phyloP scores from a whole-genome alignment of 2,888 invertebrate genomes.

The Trachelus iudaicus region DNA sequence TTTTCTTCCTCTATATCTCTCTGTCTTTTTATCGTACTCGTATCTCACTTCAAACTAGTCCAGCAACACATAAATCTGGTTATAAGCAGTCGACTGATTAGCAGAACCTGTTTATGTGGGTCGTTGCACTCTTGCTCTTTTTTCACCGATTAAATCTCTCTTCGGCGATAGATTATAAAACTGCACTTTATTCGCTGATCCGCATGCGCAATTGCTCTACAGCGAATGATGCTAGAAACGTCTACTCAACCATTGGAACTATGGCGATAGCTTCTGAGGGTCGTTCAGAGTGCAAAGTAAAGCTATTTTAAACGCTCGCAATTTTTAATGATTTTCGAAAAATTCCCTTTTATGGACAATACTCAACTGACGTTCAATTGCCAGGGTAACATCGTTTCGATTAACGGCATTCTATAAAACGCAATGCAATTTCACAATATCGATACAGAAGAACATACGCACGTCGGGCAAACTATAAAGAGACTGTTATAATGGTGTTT shows the following conservation, averaged over 20 bases:
- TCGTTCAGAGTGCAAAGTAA: neutral
- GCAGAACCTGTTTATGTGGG: conserved; percentile 43
- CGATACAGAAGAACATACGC: neutral
- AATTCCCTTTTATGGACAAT: neutral
- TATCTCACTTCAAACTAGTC: neutral
- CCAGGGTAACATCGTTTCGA: neutral
- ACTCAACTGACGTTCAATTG: neutral
- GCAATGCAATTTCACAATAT: neutral
- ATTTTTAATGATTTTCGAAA: neutral
- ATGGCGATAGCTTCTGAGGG: neutral
- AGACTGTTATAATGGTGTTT: neutral
- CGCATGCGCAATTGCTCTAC: neutral
- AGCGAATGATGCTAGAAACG: neutral
- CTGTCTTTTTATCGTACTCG: neutral
- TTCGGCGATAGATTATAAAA: conserved; percentile 25
- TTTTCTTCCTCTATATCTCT: neutral
- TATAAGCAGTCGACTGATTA: conserved; percentile 39
- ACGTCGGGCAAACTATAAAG: neutral
- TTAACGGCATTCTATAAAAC: too few relatives aligned
- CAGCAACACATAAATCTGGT: conserved; percentile 29
- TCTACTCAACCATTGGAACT: neutral
- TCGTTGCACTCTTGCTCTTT: conserved; percentile 41
- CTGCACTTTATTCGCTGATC: neutral
- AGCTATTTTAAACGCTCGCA: neutral
- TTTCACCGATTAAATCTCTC: conserved; percentile 14